Evolutionary conservation across 2,888 invertebrate species (phyloP), one percentile per base, ranked within the genome.

Genomic region (Melipona bicolor): DNA sequence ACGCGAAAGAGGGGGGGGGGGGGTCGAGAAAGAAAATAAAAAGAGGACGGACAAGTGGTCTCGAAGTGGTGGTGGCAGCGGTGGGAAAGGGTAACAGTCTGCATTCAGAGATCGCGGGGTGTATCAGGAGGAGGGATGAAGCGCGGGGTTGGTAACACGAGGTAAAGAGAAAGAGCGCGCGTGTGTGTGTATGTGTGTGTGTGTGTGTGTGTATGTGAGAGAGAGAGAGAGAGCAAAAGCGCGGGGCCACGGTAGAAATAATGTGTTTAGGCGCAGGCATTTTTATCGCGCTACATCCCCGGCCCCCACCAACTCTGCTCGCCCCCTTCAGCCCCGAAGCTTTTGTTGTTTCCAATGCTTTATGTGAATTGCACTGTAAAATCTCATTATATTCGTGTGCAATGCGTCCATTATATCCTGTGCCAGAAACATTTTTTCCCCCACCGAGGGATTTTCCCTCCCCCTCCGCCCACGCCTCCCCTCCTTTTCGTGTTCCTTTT

Each of bases 381-480:
- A 94, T 94, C 94, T 94, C 94, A 94, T 94, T 93, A 94, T 91
- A 92, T 91, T 91, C 91, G 89, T 91, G 91, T 90, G 92, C 93
- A 93, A 91, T 92, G 92, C 92, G 90, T 92, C 92, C 92, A 92
- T 91, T 92, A 90, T 92, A 91, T 90, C 87, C 88, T 86, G 87
- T 92, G 92, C 91, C 93, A 92, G 91, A 92, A 94, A 92, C 92
- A 92, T 91, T 93, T 90, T 90, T 89, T 86, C 89, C 87, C 89
- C 88, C 70, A 62, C 85, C 74, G 85, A 9, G 36, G 36, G 77
- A 88, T 82, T 84, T 84, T 80, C 74, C 65, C 75, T 6, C 77
- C 77, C 68, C 81, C 79, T 67, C 80, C 15, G 71, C 77, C 70
- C 78, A 77, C 67, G 36, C 9, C 36, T 50, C 78, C 4, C 77